A percentile compares a stretch with the other conserved stretches of the same genome.
Evolutionary conservation across 2,888 invertebrate species (phyloP).

Genomic region (Pyralis farinalis): DNA sequence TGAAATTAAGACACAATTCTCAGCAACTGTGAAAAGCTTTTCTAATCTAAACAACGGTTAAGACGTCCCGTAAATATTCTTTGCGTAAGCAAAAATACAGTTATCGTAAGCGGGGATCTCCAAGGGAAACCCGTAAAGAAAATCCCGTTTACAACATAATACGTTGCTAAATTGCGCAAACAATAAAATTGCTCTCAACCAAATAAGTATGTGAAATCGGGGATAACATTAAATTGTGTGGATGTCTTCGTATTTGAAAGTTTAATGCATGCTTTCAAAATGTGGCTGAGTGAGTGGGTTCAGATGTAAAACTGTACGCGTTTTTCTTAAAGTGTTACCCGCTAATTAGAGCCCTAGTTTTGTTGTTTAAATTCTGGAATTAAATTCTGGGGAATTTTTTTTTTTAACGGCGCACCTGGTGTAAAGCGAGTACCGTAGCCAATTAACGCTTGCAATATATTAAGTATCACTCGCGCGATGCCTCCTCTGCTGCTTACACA

Average conservation of each 20-base stretch:
- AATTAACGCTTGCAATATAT: no score
- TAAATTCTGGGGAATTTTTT: no score
- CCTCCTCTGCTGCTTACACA: no score
- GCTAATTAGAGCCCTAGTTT: no score
- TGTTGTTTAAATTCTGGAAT: no score
- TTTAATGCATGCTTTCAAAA: not conserved
- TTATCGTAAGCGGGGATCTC: slow-evolving; percentile 8
- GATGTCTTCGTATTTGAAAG: slow-evolving; percentile 1
- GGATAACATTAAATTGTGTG: slow-evolving; percentile 4
- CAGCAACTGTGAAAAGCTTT: slow-evolving; percentile 24
- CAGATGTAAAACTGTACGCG: no score
- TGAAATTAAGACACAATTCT: slow-evolving; percentile 30
- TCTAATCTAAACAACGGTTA: not conserved
- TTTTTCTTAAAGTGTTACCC: no score
- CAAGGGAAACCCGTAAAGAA: not conserved
- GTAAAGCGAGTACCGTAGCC: no score
- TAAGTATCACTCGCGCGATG: no score
- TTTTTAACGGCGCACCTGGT: no score
- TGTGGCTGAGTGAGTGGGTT: no score
- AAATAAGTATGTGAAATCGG: slow-evolving; percentile 8
- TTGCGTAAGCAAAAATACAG: slow-evolving; percentile 1
- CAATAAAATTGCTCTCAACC: slow-evolving; percentile 18
- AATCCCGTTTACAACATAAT: slow-evolving; percentile 11
- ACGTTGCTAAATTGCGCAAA: slow-evolving; percentile 6
- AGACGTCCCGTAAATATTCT: slow-evolving; percentile 1